Evolutionary conservation across 2,797 vertebrate genomes (phyloP).

Genomic region (Chrosomus eos): DNA sequence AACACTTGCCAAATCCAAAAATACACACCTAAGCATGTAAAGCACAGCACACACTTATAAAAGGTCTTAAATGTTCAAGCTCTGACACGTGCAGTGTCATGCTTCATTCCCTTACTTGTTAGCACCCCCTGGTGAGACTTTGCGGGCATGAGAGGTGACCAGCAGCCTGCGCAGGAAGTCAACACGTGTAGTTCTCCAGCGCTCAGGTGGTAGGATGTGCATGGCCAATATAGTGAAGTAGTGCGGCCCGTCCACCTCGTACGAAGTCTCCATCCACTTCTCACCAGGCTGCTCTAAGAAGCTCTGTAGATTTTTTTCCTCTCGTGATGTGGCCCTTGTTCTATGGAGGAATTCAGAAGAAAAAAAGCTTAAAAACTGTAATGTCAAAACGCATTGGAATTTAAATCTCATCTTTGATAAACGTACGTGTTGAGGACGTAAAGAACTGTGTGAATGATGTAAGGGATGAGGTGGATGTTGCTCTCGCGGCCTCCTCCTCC

Average conservation of each 20-base stretch:
- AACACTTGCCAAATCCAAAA: constrained; percentile 23
- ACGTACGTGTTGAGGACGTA: constrained; percentile 99
- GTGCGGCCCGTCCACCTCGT: constrained; percentile 96
- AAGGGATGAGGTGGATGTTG: constrained; percentile 99
- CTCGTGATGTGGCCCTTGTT: constrained; percentile 93
- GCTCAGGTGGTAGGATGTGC: constrained; percentile 90
- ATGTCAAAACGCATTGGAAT: not conserved
- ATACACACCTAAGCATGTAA: constrained; percentile 17
- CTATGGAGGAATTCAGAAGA: constrained; percentile 62
- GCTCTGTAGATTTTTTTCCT: constrained; percentile 96
- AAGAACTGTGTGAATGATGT: constrained; percentile 99
- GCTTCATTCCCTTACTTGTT: constrained; percentile 83
- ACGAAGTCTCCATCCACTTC: constrained; percentile 96
- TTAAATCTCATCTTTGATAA: not conserved
- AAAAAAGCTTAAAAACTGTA: not conserved
- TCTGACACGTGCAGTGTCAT: not conserved
- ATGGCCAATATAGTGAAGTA: constrained; percentile 93
- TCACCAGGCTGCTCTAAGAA: constrained; percentile 96
- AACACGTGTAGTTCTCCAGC: constrained; percentile 85
- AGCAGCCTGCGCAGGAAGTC: constrained; percentile 90
- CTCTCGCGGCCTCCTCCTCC: constrained; percentile 96
- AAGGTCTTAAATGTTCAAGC: not conserved
- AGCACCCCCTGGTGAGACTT: constrained; percentile 85
- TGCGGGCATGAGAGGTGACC: constrained; percentile 84
- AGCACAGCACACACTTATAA: not conserved